These are phyloP conservation scores for Chlamydotis undulata DNA, from an alignment of 2,113 vertebrate species.

Conservation along the genomic window DNA sequence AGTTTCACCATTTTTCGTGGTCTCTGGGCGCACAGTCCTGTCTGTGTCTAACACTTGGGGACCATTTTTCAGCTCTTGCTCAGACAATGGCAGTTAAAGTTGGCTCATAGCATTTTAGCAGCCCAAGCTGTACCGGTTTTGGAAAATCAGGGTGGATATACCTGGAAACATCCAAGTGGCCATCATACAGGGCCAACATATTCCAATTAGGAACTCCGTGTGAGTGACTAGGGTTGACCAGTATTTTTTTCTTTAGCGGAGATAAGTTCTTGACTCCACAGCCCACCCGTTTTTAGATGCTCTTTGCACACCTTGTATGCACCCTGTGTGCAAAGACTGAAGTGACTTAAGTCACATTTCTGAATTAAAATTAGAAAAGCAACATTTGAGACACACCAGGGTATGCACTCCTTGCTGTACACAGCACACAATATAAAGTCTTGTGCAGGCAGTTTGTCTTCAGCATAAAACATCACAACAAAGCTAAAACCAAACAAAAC, in stretches of 20 bases:
- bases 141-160: background rate
- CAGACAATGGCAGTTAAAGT: background rate
- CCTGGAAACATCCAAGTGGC: background rate
- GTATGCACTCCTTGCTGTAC: background rate
- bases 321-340: background rate
- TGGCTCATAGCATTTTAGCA: background rate
- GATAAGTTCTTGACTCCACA: background rate
- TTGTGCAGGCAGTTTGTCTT: background rate
- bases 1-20: background rate
- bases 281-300: background rate
- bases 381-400: background rate
- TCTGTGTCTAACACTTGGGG: rapidly evolving
- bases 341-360: background rate
- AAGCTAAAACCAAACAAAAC: background rate
- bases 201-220: rapidly evolving
- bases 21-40: background rate
- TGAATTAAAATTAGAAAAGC: background rate
- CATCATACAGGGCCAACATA: background rate
- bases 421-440: background rate
- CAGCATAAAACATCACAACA: background rate
- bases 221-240: background rate
- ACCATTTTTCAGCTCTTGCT: background rate
- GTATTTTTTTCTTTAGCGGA: background rate
- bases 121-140: background rate
- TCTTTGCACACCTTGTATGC: background rate